These are phyloP conservation scores for Lepidocyrtinus sp. DNA, from an alignment of 2,888 invertebrate species.

Conservation along the genomic window DNA sequence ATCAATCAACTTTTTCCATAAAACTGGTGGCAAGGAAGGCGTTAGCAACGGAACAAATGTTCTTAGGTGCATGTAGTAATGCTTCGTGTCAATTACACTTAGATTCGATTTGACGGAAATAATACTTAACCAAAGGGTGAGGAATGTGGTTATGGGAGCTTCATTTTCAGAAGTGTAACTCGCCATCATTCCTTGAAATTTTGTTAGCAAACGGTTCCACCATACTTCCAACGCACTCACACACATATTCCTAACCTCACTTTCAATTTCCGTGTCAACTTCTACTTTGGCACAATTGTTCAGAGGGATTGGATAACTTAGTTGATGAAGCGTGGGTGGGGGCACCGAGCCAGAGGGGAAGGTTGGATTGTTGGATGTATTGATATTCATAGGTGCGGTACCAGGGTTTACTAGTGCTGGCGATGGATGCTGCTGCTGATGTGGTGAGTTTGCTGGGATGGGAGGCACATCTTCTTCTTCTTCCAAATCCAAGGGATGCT, in stretches of 20 bases:
- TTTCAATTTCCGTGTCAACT: slow-evolving; percentile 72
- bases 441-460: too few species aligned
- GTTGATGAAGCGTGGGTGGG: slow-evolving; percentile 11
- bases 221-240: slow-evolving; percentile 88
- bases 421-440: slow-evolving; percentile 70
- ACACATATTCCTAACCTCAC: slow-evolving; percentile 85
- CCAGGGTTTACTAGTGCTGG: slow-evolving; percentile 67
- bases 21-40: slow-evolving; percentile 81
- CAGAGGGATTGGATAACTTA: slow-evolving; percentile 8
- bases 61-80: slow-evolving; percentile 88
- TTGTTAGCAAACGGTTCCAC: slow-evolving; percentile 85
- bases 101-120: slow-evolving; percentile 93
- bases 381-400: slow-evolving; percentile 11
- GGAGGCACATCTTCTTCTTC: slow-evolving; percentile 75
- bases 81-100: slow-evolving; percentile 89
- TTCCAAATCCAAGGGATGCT: slow-evolving; percentile 77
- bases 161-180: slow-evolving; percentile 74
- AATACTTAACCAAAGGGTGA: slow-evolving; percentile 90
- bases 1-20: slow-evolving; percentile 88
- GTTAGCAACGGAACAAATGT: slow-evolving; percentile 83
- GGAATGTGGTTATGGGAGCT: slow-evolving; percentile 80
- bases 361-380: slow-evolving; percentile 28
- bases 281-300: slow-evolving; percentile 65
- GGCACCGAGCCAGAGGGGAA: slow-evolving; percentile 10
- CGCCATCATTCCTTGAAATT: slow-evolving; percentile 74